Conservation (phyloP, 2,113 vertebrate species). For the Xyliphius kryptos region DNA sequence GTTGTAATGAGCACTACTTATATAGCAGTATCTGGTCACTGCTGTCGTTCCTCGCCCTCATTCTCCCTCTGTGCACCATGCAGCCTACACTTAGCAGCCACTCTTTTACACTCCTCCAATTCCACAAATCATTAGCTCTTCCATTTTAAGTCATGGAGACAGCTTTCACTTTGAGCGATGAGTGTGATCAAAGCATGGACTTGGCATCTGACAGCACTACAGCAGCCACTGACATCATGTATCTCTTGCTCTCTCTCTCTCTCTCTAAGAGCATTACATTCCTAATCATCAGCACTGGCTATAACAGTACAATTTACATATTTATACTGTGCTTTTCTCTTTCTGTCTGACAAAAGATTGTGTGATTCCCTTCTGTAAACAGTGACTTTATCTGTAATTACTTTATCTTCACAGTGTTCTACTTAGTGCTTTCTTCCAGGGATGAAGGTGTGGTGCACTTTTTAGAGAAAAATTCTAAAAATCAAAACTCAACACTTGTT, state of each 20-base stretch:
- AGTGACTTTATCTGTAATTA: conserved; percentile 36
- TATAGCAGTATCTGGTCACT: conserved; percentile 33
- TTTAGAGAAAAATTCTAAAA: too few relatives aligned
- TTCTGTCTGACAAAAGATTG: conserved; percentile 39
- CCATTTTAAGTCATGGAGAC: conserved; percentile 51
- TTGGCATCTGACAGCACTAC: conserved; percentile 46
- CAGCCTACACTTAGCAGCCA: conserved; percentile 23
- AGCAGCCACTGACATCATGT: conserved; percentile 48
- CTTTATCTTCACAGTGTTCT: background rate
- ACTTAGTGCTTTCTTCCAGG: background rate
- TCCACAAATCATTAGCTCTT: conserved; percentile 46
- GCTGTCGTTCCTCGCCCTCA: conserved; percentile 6
- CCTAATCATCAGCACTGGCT: conserved; percentile 44
- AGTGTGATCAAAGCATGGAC: conserved; percentile 65
- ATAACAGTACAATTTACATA: conserved; percentile 49
- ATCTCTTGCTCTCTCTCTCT: background rate
- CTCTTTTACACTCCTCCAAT: conserved; percentile 31
- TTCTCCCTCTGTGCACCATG: conserved; percentile 12
- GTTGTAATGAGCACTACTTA: too few relatives aligned
- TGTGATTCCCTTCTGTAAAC: conserved; percentile 24
- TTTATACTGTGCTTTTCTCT: conserved; percentile 41
- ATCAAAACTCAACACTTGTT: background rate
- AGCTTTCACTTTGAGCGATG: conserved; percentile 59
- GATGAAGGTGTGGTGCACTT: too few relatives aligned
- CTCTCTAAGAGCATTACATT: conserved; percentile 37